phyloP scores from a whole-genome alignment of 2,888 invertebrate genomes.

The Brachypalpus laphriformis region DNA sequence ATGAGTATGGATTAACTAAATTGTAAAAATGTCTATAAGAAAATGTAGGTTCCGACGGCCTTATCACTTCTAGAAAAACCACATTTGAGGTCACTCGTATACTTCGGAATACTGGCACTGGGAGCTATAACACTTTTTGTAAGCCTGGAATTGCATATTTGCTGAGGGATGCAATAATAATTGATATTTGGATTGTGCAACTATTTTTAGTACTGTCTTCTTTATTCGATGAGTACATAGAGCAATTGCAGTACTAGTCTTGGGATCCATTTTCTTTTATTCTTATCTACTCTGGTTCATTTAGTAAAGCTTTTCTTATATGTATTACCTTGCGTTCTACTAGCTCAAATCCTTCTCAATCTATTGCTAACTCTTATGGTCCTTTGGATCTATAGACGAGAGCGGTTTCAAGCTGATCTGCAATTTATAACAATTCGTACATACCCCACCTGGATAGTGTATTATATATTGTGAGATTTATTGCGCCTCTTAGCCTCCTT shows the following conservation, averaged over 20 bases:
- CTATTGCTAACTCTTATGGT: constrained; percentile 90
- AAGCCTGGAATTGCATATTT: background rate
- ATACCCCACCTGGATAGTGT: constrained; percentile 83
- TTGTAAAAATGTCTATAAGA: too few species aligned
- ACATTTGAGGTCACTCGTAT: constrained; percentile 48
- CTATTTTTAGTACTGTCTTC: constrained; percentile 78
- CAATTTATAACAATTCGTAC: constrained; percentile 89
- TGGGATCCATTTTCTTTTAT: constrained; percentile 77
- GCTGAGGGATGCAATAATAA: background rate
- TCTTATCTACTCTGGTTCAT: too few species aligned
- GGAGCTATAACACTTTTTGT: constrained; percentile 42
- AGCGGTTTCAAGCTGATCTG: constrained; percentile 86
- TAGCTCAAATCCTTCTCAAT: constrained; percentile 77
- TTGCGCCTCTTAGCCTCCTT: constrained; percentile 78
- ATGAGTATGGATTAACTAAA: background rate
- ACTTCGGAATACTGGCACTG: constrained; percentile 33
- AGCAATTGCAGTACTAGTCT: constrained; percentile 73
- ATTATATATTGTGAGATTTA: constrained; percentile 78
- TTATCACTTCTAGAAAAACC: constrained; percentile 19
- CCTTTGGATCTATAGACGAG: constrained; percentile 91
- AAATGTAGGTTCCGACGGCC: background rate
- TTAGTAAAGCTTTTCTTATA: background rate
- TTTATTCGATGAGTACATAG: constrained; percentile 80
- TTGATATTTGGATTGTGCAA: constrained; percentile 79
- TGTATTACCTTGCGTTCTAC: constrained; percentile 67